Conservation (phyloP, 2,888 invertebrate species). For the Xanthorhoe spadicearia region DNA sequence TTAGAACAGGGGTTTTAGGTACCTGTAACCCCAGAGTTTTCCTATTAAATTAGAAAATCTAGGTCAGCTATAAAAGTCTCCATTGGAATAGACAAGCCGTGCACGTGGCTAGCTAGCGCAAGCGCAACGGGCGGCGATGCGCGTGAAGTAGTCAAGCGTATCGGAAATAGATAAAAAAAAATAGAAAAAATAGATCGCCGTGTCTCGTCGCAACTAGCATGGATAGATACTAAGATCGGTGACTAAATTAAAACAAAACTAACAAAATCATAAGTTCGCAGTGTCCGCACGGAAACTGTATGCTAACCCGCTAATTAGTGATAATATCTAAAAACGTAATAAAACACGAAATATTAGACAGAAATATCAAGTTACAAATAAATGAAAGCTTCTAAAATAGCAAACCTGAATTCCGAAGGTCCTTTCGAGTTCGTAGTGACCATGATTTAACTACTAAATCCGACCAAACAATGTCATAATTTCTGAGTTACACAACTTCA, state of each 20-base stretch:
- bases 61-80: constrained; percentile 66
- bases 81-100: constrained; percentile 44
- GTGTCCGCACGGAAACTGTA: constrained; percentile 1
- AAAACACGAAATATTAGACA: neutral
- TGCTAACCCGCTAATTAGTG: neutral
- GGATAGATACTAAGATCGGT: neutral
- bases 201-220: constrained; percentile 25
- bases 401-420: constrained; percentile 19
- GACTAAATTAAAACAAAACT: neutral
- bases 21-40: constrained; percentile 31
- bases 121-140: constrained; percentile 58
- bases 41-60: constrained; percentile 60
- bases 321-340: neutral
- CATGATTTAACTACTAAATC: constrained; percentile 6
- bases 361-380: neutral
- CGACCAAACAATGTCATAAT: constrained; percentile 4
- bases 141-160: constrained; percentile 68
- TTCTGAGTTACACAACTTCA: constrained; percentile 4
- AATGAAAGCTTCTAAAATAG: constrained; percentile 9
- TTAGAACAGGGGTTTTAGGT: constrained; percentile 4
- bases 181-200: no score
- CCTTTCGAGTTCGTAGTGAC: neutral
- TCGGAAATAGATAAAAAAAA: no score
- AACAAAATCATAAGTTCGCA: neutral
- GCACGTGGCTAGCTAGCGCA: constrained; percentile 50